Percentiles rank a stretch among this genome's conserved stretches.
phyloP scores from a whole-genome alignment of 2,888 invertebrate species.

The Busseola fusca region DNA sequence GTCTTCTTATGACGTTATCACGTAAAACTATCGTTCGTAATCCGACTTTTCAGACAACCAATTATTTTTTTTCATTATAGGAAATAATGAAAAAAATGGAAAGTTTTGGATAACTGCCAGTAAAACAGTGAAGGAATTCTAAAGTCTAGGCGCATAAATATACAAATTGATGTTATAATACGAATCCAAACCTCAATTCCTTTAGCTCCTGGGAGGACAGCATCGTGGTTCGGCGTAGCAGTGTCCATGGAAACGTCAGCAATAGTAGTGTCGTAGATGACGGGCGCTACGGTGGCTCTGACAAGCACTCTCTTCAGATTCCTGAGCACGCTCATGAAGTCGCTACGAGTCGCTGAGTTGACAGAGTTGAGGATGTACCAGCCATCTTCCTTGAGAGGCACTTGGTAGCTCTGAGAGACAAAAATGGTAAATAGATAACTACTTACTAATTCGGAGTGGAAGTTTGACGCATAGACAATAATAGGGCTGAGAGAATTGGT shows the following conservation, averaged over 20 bases:
- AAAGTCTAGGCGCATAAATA: not conserved
- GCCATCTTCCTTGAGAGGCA: conserved; percentile 90
- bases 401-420: conserved; percentile 88
- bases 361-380: conserved; percentile 87
- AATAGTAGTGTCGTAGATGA: conserved; percentile 91
- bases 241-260: conserved; percentile 96
- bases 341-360: conserved; percentile 90
- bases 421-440: not conserved
- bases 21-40: too few species aligned
- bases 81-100: too few species aligned
- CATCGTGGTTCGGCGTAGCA: conserved; percentile 90
- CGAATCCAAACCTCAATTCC: conserved; percentile 91
- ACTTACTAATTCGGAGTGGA: not conserved
- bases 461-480: not conserved
- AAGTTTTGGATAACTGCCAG: too few species aligned
- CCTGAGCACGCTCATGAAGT: conserved; percentile 95
- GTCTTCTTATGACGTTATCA: too few species aligned
- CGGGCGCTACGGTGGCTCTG: conserved; percentile 91
- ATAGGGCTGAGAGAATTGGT: not conserved
- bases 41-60: too few species aligned
- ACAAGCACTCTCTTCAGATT: conserved; percentile 95
- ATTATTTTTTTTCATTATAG: too few species aligned
- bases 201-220: conserved; percentile 90
- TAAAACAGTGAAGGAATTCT: not conserved
- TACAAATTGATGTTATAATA: not conserved